A percentile compares a stretch with the other conserved stretches of the same genome.
Conservation (phyloP, 2,797 vertebrate genomes). For the Microtus obscurus region DNA sequence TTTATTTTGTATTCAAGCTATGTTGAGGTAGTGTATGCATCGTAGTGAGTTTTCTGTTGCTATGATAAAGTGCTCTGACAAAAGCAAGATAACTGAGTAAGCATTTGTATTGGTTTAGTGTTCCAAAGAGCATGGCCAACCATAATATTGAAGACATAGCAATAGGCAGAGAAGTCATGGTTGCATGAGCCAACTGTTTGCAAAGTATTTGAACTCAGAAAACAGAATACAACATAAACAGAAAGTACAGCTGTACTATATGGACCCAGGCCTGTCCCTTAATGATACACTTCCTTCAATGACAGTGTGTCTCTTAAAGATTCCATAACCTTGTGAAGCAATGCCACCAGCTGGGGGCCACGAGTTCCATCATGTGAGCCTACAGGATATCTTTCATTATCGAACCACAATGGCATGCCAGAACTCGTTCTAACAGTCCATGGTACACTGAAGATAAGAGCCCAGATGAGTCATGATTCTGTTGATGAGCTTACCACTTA, state of each 20-base stretch:
- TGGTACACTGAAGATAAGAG: not conserved
- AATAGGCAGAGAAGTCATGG: not conserved
- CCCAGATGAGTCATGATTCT: not conserved
- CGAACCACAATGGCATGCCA: not conserved
- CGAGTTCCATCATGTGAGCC: not conserved
- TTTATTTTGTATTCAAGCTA: not conserved
- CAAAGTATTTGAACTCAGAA: not conserved
- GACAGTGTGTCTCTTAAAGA: not conserved
- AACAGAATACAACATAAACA: not conserved
- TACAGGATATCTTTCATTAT: not conserved
- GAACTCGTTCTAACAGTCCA: not conserved
- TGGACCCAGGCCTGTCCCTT: not conserved
- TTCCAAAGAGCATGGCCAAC: not conserved
- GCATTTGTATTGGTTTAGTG: not conserved
- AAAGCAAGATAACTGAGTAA: not conserved
- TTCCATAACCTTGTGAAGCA: not conserved
- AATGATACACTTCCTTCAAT: not conserved
- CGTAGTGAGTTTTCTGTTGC: not conserved
- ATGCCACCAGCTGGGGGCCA: no score
- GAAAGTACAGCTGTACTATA: not conserved
- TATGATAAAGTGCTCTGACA: not conserved
- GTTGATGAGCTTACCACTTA: not conserved
- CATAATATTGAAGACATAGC: not conserved
- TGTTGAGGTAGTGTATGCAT: not conserved
- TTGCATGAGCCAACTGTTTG: not conserved